These are phyloP conservation scores for Ptychadena robeensis DNA, from an alignment of 2,797 vertebrate species.

Conservation along the genomic window DNA sequence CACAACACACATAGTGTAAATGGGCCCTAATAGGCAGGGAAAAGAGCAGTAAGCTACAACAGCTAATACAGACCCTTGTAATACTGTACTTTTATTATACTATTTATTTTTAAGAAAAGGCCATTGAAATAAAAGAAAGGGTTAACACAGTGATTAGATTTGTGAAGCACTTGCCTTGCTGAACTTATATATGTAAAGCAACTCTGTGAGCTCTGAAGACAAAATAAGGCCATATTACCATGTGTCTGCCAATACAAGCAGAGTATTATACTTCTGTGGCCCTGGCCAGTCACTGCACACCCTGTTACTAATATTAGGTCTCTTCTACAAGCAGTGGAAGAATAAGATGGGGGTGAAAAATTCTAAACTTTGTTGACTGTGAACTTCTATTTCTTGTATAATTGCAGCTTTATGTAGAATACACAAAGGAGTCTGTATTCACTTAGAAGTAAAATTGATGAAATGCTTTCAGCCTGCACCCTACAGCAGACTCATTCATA, in stretches of 20 bases:
- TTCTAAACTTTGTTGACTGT: conserved; percentile 73
- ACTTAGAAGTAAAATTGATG: conserved; percentile 29
- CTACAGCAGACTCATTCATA: conserved; percentile 24
- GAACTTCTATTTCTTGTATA: conserved; percentile 73
- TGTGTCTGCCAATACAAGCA: conserved; percentile 76
- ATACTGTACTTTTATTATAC: neutral
- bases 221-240: conserved; percentile 66
- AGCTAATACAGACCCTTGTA: neutral
- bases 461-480: conserved; percentile 35
- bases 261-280: conserved; percentile 79
- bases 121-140: neutral
- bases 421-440: conserved; percentile 66
- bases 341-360: conserved; percentile 72
- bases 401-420: conserved; percentile 71
- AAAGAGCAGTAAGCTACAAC: neutral
- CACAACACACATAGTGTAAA: neutral
- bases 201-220: conserved; percentile 65
- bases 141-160: conserved; percentile 20
- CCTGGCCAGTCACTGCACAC: conserved; percentile 73
- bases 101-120: neutral
- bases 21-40: neutral
- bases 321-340: conserved; percentile 70
- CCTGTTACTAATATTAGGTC: conserved; percentile 81
- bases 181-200: conserved; percentile 6
- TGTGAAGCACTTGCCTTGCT: conserved; percentile 16